Evolutionary conservation across 2,888 invertebrate genomes (phyloP).

Genomic region (Amorpha juglandis): DNA sequence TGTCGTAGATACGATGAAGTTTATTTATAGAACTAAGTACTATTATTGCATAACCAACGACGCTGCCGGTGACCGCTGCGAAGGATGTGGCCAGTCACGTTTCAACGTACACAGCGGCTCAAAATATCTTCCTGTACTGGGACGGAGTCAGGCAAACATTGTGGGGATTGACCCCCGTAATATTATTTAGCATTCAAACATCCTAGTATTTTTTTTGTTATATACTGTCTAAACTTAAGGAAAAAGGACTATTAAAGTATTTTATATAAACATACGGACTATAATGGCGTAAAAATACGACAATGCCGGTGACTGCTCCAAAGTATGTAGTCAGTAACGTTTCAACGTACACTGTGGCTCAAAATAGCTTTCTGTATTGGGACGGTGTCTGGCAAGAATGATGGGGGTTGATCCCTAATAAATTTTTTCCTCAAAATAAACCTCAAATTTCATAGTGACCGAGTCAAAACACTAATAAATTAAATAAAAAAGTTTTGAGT

Average conservation of each 20-base stretch:
- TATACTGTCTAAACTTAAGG: no score
- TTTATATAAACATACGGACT: not conserved
- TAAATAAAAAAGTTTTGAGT: no score
- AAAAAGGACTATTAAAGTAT: no score
- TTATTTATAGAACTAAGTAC: not conserved
- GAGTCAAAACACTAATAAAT: no score
- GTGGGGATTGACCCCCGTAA: not conserved
- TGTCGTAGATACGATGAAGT: not conserved
- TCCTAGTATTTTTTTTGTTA: no score
- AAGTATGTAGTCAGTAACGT: constrained; percentile 32
- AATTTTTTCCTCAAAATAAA: no score
- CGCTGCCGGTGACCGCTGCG: constrained; percentile 40
- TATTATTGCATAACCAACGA: not conserved
- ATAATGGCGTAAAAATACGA: not conserved
- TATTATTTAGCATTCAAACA: no score
- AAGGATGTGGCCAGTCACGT: constrained; percentile 33
- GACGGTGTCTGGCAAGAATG: not conserved
- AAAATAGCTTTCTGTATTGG: not conserved
- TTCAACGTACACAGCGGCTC: constrained; percentile 1
- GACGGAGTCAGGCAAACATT: not conserved
- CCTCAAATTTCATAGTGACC: no score
- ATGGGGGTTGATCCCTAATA: not conserved
- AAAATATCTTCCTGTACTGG: not conserved
- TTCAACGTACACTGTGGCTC: not conserved
- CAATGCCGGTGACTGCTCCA: constrained; percentile 40